Evolutionary conservation across 2,797 vertebrate genomes (phyloP).

Genomic region (Squalus acanthias): DNA sequence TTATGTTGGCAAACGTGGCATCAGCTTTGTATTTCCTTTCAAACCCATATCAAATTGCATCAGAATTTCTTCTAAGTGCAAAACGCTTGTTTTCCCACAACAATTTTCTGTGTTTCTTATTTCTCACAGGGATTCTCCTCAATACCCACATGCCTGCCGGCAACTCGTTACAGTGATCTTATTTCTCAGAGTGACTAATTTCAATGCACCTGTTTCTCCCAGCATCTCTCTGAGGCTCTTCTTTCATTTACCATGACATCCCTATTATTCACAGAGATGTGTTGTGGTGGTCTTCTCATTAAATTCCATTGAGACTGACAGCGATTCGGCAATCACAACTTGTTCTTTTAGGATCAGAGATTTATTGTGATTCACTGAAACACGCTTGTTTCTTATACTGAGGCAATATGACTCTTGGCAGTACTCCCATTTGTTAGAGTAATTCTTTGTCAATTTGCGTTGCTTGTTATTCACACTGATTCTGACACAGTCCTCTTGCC

Average conservation of each 20-base stretch:
- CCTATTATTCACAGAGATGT: background rate
- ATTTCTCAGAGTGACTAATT: background rate
- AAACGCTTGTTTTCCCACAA: background rate
- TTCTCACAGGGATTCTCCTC: background rate
- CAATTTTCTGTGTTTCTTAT: background rate
- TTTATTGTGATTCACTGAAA: slow-evolving; percentile 10
- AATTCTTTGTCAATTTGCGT: background rate
- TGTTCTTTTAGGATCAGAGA: background rate
- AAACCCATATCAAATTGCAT: slow-evolving; percentile 1
- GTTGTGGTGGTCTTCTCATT: background rate
- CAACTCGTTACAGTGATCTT: background rate
- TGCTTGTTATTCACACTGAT: background rate
- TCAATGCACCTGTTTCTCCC: slow-evolving; percentile 24
- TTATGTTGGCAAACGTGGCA: background rate
- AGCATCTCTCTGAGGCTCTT: background rate
- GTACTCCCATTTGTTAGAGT: background rate
- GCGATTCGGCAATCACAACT: background rate
- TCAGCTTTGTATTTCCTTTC: background rate
- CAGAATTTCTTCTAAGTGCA: background rate
- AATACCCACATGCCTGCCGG: background rate
- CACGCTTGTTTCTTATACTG: background rate
- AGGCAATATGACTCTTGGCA: background rate
- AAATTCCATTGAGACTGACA: background rate
- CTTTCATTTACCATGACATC: background rate
- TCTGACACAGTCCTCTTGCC: background rate